Evolutionary conservation across 2,113 vertebrate genomes (phyloP).

Genomic region (Cettia cetti): DNA sequence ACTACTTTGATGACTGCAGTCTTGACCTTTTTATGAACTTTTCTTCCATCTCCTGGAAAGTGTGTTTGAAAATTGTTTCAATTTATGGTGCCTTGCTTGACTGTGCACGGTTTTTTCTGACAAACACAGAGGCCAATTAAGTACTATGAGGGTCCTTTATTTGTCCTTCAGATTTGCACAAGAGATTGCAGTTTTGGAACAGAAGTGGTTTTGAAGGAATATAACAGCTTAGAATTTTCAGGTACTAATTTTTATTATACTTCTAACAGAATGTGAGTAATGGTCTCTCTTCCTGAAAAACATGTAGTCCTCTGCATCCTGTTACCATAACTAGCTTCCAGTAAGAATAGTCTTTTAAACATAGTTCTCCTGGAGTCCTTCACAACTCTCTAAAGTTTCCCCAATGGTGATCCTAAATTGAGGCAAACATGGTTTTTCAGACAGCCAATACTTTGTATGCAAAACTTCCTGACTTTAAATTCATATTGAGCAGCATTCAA

Average conservation of each 20-base stretch:
- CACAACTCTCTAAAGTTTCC: not conserved
- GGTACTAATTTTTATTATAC: not conserved
- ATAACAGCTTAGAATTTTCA: not conserved
- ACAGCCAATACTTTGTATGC: not conserved
- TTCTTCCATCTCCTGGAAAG: not conserved
- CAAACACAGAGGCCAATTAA: not conserved
- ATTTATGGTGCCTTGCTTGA: not conserved
- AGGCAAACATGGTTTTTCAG: not conserved
- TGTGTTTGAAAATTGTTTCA: not conserved
- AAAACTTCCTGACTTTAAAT: slow-evolving; percentile 9
- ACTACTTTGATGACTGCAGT: not conserved
- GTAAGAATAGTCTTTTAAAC: not conserved
- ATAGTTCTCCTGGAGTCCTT: not conserved
- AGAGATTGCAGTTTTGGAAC: not conserved
- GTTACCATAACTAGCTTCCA: not conserved
- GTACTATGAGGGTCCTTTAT: not conserved
- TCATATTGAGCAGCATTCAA: not conserved
- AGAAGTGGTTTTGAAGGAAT: not conserved
- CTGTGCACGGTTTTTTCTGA: not conserved
- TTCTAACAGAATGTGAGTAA: not conserved
- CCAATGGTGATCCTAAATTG: not conserved
- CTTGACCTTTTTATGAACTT: slow-evolving; percentile 7
- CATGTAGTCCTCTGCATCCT: not conserved
- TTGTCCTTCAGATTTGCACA: not conserved
- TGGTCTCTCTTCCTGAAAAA: not conserved